phyloP scores from a whole-genome alignment of 2,113 vertebrate genomes.

The Stigmatopora argus region DNA sequence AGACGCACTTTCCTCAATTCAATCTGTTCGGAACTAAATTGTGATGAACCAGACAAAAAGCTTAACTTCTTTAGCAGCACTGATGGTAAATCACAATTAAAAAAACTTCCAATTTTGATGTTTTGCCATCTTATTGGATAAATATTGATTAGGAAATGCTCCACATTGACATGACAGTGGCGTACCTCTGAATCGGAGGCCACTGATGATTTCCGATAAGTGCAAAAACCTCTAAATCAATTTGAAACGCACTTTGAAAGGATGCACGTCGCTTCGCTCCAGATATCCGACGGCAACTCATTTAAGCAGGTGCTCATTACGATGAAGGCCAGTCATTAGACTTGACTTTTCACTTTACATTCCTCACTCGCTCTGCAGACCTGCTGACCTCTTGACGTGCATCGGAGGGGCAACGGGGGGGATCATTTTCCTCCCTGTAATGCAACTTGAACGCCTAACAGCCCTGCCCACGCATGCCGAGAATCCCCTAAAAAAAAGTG shows the following conservation, averaged over 20 bases:
- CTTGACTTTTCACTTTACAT: constrained; percentile 43
- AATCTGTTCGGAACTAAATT: too few species aligned
- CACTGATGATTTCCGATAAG: too few species aligned
- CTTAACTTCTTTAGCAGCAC: too few species aligned
- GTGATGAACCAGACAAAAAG: too few species aligned
- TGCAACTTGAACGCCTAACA: constrained; percentile 34
- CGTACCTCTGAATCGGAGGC: too few species aligned
- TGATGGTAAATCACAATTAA: too few species aligned
- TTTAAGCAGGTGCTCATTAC: constrained; percentile 52
- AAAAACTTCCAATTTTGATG: too few species aligned
- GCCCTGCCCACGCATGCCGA: not conserved
- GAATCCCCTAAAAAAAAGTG: constrained; percentile 13
- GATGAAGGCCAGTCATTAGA: constrained; percentile 50
- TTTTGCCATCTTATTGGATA: too few species aligned
- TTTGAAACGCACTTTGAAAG: not conserved
- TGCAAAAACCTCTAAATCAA: too few species aligned
- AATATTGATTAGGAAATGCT: too few species aligned
- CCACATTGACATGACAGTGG: too few species aligned
- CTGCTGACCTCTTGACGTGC: constrained; percentile 55
- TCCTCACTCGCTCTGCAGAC: constrained; percentile 46
- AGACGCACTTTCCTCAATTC: too few species aligned
- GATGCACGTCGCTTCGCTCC: not conserved
- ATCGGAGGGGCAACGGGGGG: not conserved
- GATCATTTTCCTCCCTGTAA: constrained; percentile 45
- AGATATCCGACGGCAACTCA: constrained; percentile 42